Base-by-base conservation (phyloP, 2,888 invertebrate species). In the Platycnemis pennipes region DNA sequence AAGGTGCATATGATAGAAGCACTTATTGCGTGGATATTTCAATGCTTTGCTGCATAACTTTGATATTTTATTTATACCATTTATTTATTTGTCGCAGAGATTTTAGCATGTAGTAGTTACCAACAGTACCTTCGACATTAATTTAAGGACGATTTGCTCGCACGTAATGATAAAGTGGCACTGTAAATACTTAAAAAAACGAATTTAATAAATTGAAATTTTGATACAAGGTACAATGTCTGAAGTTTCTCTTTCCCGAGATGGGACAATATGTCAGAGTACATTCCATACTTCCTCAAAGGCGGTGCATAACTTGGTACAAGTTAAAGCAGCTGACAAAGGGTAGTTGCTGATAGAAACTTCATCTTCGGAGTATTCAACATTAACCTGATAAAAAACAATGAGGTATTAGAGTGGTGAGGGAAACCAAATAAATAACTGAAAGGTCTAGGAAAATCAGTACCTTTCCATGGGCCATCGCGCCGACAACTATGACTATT, bases 381-480 rank as follows among this genome's bases (percentile, higher is more conserved):
- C 96, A 94, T 97, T 96, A 11, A 98, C 97, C 97, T 98, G 96
- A 96, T 42, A 91, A 95, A 95, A 95, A 95, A 89, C 2, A 88
- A 37, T 22, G 7, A 86, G 8, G 16, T 44, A 86, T n/a, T n/a
- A 86, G 13, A 86, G 31, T 7, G 16, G 19, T 44, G 46, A 0
- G 3, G 1, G 63, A 77, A 37, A 77, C n/a, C 63, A 63, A 63
- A 11, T 87, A 1, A 22, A 8, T 19, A 19, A n/a, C n/a, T n/a
- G n/a, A n/a, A n/a, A n/a, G n/a, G n/a, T n/a, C n/a, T n/a, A 7
- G 49, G 5, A n/a, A 37, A 77, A 13, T 95, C 98, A 97, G 95
- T 95, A 99, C 98, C 96, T 98, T 98, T 94, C 99, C 99, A 96
- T 99, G 99, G 0, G 99, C 99, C 98, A 99, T 99, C 3, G 99